Base-by-base conservation (phyloP, 2,797 vertebrate genomes). In the Pseudochaenichthys georgianus region DNA sequence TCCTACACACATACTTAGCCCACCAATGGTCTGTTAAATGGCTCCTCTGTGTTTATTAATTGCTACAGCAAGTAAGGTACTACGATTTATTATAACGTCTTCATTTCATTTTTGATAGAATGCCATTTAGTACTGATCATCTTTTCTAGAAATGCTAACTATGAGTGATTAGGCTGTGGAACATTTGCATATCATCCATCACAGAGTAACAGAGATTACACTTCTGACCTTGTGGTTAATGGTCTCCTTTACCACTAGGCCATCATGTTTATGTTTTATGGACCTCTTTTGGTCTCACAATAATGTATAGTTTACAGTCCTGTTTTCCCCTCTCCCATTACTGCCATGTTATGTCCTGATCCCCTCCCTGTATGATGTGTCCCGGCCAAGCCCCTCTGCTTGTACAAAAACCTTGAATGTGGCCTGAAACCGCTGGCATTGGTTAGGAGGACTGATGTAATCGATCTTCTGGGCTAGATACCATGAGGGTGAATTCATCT, bases 401-500 rank as follows among this genome's bases (percentile, higher is more conserved):
- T 38, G 34, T 15, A 19, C 50, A 48, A 31, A 55, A 73, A 60
- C 34, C 48, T 38, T 46, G 55, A 38, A 73, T 62, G 60, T 86
- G 68, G 77, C 64, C 64, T 19, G 7, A 51, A 64, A 62, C 57
- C 5, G 5, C 63, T 61, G 31, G 21, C 64, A 23, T 81, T 3
- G 15, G 65, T 77, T 74, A 59, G 31, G 67, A 51, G 23, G 67
- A 51, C 73, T 78, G 81, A 88, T 84, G 76, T 65, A 77, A 83
- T 87, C 58, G 74, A 66, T 79, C 61, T 52, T 64, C 53, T 70
- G 54, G 60, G 77, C 70, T 62, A 9, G 61, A 86, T 81, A 80
- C 68, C 80, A 67, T 6, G n/a, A 76, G 64, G 78, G 83, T 84
- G 84, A 86, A 73, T 85, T 87, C 68, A 76, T 90, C 52, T 83